These are phyloP conservation scores for Chalcosyrphus nemorum DNA, from an alignment of 2,888 invertebrate genomes.

Conservation along the genomic window DNA sequence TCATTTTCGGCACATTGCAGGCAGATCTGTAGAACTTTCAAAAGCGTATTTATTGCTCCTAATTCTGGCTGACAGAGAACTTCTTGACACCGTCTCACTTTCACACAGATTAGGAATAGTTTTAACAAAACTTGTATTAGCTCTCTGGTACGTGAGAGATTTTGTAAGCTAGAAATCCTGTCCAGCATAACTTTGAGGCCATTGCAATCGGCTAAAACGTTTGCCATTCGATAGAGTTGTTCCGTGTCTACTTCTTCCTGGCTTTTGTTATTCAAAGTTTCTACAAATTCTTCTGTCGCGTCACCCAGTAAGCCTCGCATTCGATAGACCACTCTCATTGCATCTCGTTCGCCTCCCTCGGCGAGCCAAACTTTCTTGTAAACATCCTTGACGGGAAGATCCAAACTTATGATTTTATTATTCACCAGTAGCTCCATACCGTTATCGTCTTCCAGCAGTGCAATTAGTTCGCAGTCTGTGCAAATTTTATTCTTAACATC, in stretches of 20 bases:
- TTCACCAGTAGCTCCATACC: conserved; percentile 99
- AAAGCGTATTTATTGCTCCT: conserved; percentile 90
- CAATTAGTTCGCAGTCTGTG: conserved; percentile 98
- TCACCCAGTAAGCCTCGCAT: conserved; percentile 99
- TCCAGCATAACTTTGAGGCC: conserved; percentile 90
- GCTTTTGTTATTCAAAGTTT: conserved; percentile 93
- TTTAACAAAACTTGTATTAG: conserved; percentile 94
- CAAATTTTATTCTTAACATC: conserved; percentile 99
- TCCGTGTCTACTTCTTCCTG: conserved; percentile 95
- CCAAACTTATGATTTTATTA: conserved; percentile 98
- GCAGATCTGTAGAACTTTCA: conserved; percentile 92
- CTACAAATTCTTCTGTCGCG: conserved; percentile 99
- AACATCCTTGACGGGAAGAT: conserved; percentile 96
- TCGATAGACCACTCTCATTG: conserved; percentile 98
- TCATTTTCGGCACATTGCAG: conserved; percentile 85
- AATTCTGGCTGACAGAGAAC: conserved; percentile 93
- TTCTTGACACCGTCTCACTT: conserved; percentile 94
- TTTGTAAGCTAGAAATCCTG: conserved; percentile 92
- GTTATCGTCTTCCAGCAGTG: conserved; percentile 97
- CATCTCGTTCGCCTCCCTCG: conserved; percentile 95
- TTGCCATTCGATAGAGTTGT: conserved; percentile 95
- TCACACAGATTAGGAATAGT: conserved; percentile 93
- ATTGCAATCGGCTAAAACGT: conserved; percentile 91
- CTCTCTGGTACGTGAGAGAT: conserved; percentile 93
- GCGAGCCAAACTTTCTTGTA: conserved; percentile 92